Evolutionary conservation across 2,113 vertebrate species (phyloP).

Genomic region (Atherinomorus stipes): DNA sequence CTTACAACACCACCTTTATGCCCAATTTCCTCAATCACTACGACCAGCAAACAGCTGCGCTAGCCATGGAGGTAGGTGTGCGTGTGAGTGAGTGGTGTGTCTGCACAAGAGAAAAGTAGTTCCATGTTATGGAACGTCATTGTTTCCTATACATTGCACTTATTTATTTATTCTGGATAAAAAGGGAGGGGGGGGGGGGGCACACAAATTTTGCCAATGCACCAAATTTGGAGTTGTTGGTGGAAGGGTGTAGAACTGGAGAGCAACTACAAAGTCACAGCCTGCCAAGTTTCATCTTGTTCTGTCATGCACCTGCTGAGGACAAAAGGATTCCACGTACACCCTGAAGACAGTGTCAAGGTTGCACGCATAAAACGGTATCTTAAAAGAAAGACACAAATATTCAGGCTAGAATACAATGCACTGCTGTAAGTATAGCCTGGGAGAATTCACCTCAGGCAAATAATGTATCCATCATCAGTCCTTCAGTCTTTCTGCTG

Average conservation of each 20-base stretch:
- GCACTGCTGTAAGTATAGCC: neutral
- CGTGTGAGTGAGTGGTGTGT: conserved; percentile 5
- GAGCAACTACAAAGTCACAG: conserved; percentile 18
- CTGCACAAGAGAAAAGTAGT: conserved; percentile 23
- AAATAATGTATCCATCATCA: neutral
- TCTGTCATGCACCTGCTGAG: conserved; percentile 28
- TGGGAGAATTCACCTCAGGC: neutral
- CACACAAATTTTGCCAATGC: neutral
- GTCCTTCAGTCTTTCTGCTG: neutral
- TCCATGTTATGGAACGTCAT: conserved; percentile 16
- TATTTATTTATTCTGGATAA: neutral
- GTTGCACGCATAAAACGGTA: too few relatives aligned
- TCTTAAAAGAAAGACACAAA: neutral
- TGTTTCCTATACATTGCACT: neutral
- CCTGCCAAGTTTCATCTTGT: conserved; percentile 23
- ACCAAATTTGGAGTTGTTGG: conserved; percentile 1
- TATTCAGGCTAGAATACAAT: neutral
- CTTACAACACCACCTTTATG: conserved; percentile 98
- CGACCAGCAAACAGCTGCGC: conserved; percentile 95
- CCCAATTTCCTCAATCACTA: conserved; percentile 99
- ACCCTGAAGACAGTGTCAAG: conserved; percentile 6
- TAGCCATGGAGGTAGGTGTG: conserved; percentile 96
- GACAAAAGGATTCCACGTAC: conserved; percentile 35
- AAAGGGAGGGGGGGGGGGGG: too few relatives aligned
- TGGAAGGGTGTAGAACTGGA: conserved; percentile 15